Conservation (phyloP, 2,113 vertebrate genomes). For the Sturnus vulgaris region DNA sequence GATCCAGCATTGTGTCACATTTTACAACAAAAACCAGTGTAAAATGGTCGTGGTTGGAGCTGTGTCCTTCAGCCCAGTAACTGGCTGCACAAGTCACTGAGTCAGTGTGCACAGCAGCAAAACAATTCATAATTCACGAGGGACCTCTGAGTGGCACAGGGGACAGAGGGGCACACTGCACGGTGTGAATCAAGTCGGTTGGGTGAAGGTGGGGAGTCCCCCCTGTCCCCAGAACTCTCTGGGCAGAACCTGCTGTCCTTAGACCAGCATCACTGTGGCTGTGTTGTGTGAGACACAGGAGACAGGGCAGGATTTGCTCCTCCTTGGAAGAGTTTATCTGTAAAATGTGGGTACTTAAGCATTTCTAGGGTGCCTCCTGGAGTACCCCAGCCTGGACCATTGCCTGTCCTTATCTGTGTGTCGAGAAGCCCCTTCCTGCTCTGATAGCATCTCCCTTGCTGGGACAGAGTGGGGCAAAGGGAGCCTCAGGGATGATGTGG, state of each 20-base stretch:
- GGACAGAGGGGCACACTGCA: neutral
- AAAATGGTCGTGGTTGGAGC: neutral
- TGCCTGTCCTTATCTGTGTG: neutral
- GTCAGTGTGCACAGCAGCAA: neutral
- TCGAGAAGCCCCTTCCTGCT: neutral
- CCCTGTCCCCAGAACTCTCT: too few relatives aligned
- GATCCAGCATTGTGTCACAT: neutral
- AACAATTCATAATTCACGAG: neutral
- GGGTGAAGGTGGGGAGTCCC: neutral
- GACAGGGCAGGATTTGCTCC: neutral
- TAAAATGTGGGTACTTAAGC: accelerated
- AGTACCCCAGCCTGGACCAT: neutral
- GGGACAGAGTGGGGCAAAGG: neutral
- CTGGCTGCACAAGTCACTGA: neutral
- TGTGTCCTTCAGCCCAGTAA: neutral
- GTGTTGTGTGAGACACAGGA: neutral
- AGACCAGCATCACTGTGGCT: neutral
- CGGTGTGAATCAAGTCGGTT: neutral
- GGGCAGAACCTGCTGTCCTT: neutral
- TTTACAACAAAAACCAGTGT: neutral
- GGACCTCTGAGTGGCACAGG: neutral
- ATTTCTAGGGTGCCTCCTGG: neutral
- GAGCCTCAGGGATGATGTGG: accelerated
- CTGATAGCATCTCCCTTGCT: neutral
- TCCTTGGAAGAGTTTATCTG: neutral